Evolutionary conservation across 2,113 vertebrate genomes (phyloP).

Genomic region (Centropus bengalensis): DNA sequence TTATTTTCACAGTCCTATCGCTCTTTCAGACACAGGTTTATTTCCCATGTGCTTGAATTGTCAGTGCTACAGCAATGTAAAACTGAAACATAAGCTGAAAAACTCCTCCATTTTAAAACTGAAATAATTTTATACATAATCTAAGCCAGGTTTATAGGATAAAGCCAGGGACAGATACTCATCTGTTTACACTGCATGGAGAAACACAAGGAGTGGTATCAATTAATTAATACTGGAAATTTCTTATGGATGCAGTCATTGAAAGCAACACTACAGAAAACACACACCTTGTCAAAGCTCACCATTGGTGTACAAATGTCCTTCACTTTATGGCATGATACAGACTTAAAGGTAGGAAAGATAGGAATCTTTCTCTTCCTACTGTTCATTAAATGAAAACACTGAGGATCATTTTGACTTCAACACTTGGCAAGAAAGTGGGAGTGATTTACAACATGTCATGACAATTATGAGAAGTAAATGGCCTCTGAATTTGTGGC

Average conservation of each 20-base stretch:
- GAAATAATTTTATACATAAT: background rate
- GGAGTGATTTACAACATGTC: background rate
- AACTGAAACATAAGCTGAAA: background rate
- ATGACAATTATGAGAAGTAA: background rate
- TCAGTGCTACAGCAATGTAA: background rate
- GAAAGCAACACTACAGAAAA: background rate
- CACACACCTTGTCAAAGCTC: background rate
- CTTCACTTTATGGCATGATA: background rate
- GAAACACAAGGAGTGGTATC: background rate
- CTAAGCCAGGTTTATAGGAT: background rate
- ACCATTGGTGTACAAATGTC: background rate
- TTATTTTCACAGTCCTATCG: background rate
- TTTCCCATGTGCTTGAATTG: background rate
- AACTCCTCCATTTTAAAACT: background rate
- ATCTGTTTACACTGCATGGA: background rate
- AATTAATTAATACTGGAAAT: background rate
- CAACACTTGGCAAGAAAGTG: background rate
- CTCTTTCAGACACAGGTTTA: background rate
- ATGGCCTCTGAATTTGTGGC: background rate
- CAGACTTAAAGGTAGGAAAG: background rate
- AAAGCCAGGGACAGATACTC: background rate
- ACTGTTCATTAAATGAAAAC: background rate
- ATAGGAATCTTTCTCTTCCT: background rate
- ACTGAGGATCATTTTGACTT: background rate
- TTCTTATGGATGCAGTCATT: rapidly evolving